A percentile compares a stretch with the other conserved stretches of the same genome.
Evolutionary conservation across 2,888 invertebrate genomes (phyloP).

Genomic region (Stenurella melanura): DNA sequence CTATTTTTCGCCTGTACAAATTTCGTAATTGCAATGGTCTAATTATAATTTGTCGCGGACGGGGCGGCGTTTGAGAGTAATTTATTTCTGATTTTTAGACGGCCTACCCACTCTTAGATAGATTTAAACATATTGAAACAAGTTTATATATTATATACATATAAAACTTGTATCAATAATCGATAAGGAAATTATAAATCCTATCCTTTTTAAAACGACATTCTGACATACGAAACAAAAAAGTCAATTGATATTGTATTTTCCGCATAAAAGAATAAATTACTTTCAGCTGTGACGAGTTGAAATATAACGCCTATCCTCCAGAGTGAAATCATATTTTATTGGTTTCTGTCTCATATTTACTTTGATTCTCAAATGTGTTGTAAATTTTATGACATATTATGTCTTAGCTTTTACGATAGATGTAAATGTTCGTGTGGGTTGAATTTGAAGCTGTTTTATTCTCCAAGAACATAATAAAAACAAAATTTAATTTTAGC

Average conservation of each 20-base stretch:
- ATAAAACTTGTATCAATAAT: too few relatives aligned
- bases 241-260: slow-evolving; percentile 5
- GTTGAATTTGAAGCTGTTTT: background rate
- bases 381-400: slow-evolving; percentile 32
- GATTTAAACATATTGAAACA: too few relatives aligned
- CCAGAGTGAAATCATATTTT: slow-evolving; percentile 31
- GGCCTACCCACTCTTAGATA: too few relatives aligned
- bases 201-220: background rate
- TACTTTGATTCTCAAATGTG: slow-evolving; percentile 32
- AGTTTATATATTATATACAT: too few relatives aligned
- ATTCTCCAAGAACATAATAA: background rate
- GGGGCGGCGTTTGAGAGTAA: too few relatives aligned
- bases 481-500: background rate
- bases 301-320: slow-evolving; percentile 29
- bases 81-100: too few relatives aligned
- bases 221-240: background rate
- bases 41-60: too few relatives aligned
- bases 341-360: slow-evolving; percentile 29
- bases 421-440: background rate
- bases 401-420: slow-evolving; percentile 19
- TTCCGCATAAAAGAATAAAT: slow-evolving; percentile 24
- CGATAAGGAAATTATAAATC: too few relatives aligned
- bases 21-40: too few relatives aligned
- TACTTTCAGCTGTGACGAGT: slow-evolving; percentile 26
- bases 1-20: too few relatives aligned